These are phyloP conservation scores for Channallabes apus DNA, from an alignment of 2,797 vertebrate species.

Conservation along the genomic window DNA sequence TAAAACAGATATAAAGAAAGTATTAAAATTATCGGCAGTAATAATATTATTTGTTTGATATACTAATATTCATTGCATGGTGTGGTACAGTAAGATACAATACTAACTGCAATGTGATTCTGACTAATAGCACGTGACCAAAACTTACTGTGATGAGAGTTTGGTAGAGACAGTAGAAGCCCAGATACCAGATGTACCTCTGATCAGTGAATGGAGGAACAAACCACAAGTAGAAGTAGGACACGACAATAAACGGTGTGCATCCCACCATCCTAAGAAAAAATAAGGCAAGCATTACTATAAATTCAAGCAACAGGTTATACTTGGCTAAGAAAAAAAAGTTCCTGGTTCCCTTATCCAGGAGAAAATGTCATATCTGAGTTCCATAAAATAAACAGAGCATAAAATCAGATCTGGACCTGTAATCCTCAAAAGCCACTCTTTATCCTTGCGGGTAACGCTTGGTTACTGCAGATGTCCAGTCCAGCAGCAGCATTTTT, in stretches of 20 bases:
- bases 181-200: slow-evolving; percentile 86
- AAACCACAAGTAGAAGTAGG: slow-evolving; percentile 96
- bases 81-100: not conserved
- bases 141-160: slow-evolving; percentile 90
- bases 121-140: not conserved
- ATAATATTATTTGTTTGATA: not conserved
- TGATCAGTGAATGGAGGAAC: slow-evolving; percentile 82
- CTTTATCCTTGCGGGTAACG: not conserved
- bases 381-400: no score
- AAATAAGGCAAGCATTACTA: slow-evolving; percentile 1
- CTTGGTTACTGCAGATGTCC: not conserved
- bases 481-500: not conserved
- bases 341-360: not conserved
- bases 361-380: not conserved
- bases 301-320: not conserved
- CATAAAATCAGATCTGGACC: not conserved
- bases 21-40: slow-evolving; percentile 3
- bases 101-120: not conserved
- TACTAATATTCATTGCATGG: not conserved
- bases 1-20: not conserved
- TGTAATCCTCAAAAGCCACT: not conserved
- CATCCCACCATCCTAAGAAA: slow-evolving; percentile 87
- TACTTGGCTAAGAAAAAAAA: not conserved
- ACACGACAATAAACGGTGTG: slow-evolving; percentile 84
- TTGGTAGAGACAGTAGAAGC: slow-evolving; percentile 93